A percentile compares a stretch with the other conserved stretches of the same genome.
These are phyloP conservation scores for Actenoides hombroni DNA, from an alignment of 2,113 vertebrate genomes.

Conservation along the genomic window DNA sequence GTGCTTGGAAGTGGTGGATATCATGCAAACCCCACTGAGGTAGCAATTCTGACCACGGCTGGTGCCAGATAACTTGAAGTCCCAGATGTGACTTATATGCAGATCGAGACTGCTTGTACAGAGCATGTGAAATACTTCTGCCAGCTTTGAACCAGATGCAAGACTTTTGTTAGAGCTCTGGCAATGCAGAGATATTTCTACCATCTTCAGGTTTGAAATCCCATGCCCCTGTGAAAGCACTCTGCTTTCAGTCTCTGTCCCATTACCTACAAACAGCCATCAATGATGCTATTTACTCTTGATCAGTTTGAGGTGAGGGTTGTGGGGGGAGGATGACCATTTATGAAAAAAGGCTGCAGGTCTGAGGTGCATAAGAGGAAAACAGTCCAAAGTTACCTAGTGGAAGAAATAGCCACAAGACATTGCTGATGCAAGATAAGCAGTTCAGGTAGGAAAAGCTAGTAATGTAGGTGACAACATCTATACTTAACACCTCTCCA, in stretches of 20 bases:
- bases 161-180: not conserved
- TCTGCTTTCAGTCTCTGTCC: not conserved
- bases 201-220: not conserved
- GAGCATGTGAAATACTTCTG: not conserved
- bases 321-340: not conserved
- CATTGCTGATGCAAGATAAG: not conserved
- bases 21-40: not conserved
- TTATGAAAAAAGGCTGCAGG: not conserved
- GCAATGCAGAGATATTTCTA: not conserved
- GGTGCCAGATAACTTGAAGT: not conserved
- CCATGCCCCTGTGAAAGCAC: not conserved
- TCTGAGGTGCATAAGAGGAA: not conserved
- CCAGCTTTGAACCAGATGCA: not conserved
- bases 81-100: not conserved
- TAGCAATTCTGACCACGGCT: not conserved
- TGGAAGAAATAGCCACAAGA: not conserved
- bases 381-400: not conserved
- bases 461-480: not conserved
- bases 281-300: not conserved
- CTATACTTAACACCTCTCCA: not conserved
- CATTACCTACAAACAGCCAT: not conserved
- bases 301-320: not conserved
- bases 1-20: not conserved
- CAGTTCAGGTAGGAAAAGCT: not conserved
- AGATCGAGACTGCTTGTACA: not conserved